Percentiles rank a stretch among this genome's conserved stretches.
Conservation (phyloP, 2,888 invertebrate genomes). For the Temnothorax rugatulus region DNA sequence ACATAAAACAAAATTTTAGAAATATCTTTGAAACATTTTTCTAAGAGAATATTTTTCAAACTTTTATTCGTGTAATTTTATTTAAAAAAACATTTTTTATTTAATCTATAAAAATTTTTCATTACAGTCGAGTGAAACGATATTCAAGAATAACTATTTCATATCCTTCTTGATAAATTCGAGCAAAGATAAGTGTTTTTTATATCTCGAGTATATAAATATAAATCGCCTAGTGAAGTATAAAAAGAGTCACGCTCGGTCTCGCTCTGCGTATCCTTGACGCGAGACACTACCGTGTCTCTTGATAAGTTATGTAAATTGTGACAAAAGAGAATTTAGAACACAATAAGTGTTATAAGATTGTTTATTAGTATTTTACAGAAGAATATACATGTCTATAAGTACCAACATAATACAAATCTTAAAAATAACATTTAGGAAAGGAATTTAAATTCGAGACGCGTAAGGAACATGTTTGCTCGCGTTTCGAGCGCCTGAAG, state of each 20-base stretch:
- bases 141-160: too few species aligned
- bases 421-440: constrained; percentile 6
- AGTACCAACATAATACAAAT: neutral
- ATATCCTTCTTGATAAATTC: neutral
- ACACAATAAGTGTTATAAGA: neutral
- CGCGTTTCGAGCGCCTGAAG: neutral
- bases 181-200: neutral
- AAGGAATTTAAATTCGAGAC: neutral
- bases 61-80: neutral
- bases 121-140: neutral
- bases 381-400: neutral
- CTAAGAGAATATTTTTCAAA: neutral
- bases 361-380: neutral
- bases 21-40: neutral
- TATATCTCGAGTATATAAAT: neutral
- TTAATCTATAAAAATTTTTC: neutral
- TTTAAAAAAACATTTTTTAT: neutral
- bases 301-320: neutral
- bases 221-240: neutral
- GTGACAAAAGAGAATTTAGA: neutral
- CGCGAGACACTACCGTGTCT: too few species aligned
- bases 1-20: neutral
- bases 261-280: too few species aligned
- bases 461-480: neutral
- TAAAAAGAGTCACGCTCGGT: too few species aligned